phyloP scores from a whole-genome alignment of 2,888 invertebrate genomes.

The Dasypogon diadema region DNA sequence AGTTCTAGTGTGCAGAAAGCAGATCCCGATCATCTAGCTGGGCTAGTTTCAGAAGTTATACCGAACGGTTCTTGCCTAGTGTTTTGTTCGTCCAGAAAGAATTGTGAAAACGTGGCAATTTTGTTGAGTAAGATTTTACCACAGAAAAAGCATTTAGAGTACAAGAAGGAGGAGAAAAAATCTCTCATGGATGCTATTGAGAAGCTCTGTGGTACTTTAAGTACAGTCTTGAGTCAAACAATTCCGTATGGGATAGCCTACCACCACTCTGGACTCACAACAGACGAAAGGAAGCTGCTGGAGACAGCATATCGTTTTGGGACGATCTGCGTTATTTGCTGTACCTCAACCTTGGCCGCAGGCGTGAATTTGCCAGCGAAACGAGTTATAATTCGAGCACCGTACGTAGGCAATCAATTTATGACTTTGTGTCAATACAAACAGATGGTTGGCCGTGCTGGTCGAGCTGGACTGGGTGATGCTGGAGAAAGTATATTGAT shows the following conservation, averaged over 20 bases:
- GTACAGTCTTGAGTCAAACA: constrained; percentile 75
- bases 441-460: constrained; percentile 97
- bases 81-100: constrained; percentile 93
- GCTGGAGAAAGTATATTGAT: constrained; percentile 91
- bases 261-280: constrained; percentile 93
- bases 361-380: constrained; percentile 96
- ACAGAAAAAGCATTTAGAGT: constrained; percentile 71
- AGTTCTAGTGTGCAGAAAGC: constrained; percentile 71
- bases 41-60: constrained; percentile 83
- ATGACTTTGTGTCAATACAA: constrained; percentile 85
- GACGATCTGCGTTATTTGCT: constrained; percentile 88
- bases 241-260: constrained; percentile 88
- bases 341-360: constrained; percentile 97
- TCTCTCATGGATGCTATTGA: constrained; percentile 73
- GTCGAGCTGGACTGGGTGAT: constrained; percentile 86
- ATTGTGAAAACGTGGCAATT: constrained; percentile 90
- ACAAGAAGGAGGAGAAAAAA: constrained; percentile 73
- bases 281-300: constrained; percentile 85
- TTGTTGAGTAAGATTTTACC: constrained; percentile 77
- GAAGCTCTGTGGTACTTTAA: constrained; percentile 77
- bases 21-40: constrained; percentile 86
- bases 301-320: constrained; percentile 89
- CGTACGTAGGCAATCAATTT: constrained; percentile 81
- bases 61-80: constrained; percentile 86
- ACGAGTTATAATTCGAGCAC: constrained; percentile 88